A percentile compares a stretch with the other conserved stretches of the same genome.
These are phyloP conservation scores for Chouioia cunea DNA, from an alignment of 2,888 invertebrate species.

Conservation along the genomic window DNA sequence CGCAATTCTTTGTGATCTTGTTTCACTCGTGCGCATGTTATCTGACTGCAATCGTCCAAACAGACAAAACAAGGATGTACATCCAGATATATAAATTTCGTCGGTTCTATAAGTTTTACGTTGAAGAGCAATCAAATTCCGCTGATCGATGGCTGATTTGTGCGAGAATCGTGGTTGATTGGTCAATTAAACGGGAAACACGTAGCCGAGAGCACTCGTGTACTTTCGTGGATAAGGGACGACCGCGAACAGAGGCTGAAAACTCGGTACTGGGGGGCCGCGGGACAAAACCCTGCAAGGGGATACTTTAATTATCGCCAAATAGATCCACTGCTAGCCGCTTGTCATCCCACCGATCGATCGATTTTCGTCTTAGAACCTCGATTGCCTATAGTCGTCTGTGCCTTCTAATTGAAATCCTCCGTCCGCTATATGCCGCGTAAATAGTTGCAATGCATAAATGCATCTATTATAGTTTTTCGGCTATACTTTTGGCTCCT, in stretches of 20 bases:
- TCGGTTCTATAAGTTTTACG: neutral
- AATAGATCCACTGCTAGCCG: conserved; percentile 50
- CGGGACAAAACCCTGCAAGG: conserved; percentile 51
- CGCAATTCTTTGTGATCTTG: too few relatives aligned
- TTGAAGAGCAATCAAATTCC: conserved; percentile 59
- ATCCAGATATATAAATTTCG: too few relatives aligned
- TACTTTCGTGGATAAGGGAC: conserved; percentile 45
- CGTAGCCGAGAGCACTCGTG: conserved; percentile 62
- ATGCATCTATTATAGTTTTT: too few relatives aligned
- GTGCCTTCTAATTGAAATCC: conserved; percentile 52
- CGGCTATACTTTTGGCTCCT: too few relatives aligned
- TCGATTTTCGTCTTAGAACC: conserved; percentile 58
- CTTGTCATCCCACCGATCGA: conserved; percentile 48
- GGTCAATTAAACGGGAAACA: conserved; percentile 68
- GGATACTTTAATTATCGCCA: conserved; percentile 68
- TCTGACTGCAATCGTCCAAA: too few relatives aligned
- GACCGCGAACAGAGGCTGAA: conserved; percentile 20
- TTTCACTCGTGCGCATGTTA: too few relatives aligned
- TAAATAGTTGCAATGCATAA: too few relatives aligned
- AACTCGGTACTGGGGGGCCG: neutral
- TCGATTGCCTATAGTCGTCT: conserved; percentile 64
- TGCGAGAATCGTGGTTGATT: conserved; percentile 66
- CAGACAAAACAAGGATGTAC: too few relatives aligned
- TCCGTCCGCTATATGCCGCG: neutral
- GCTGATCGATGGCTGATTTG: conserved; percentile 65